Conservation (phyloP, 1,140 invertebrate genomes). For the Atopsyche davidsoni region DNA sequence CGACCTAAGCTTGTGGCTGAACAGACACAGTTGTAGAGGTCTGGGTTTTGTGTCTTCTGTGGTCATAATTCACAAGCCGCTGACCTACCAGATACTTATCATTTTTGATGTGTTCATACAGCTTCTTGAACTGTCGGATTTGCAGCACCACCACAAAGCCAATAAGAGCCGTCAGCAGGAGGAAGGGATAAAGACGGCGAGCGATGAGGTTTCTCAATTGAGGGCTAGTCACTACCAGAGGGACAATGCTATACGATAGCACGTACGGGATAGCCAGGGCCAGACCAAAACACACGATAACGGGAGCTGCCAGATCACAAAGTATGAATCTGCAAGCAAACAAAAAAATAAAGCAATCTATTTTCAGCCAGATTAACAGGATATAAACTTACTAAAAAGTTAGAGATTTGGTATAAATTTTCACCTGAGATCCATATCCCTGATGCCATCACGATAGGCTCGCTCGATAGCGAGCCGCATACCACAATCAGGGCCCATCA, state of each 20-base stretch:
- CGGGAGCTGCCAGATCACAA: slow-evolving; percentile 77
- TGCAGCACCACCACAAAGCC: slow-evolving; percentile 69
- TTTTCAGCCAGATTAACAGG: no score
- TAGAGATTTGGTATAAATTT: slow-evolving; percentile 3
- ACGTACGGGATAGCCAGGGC: slow-evolving; percentile 87
- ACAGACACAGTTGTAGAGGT: slow-evolving; percentile 8
- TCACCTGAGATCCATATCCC: slow-evolving; percentile 81
- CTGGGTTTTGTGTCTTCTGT: slow-evolving; percentile 56
- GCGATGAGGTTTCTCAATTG: slow-evolving; percentile 72
- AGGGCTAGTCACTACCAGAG: slow-evolving; percentile 67
- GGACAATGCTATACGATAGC: slow-evolving; percentile 75
- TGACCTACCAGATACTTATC: slow-evolving; percentile 97
- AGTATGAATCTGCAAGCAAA: slow-evolving; percentile 62
- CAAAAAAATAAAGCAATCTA: not conserved
- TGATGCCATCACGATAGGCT: slow-evolving; percentile 83
- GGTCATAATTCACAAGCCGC: slow-evolving; percentile 91
- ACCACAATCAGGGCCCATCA: slow-evolving; percentile 97
- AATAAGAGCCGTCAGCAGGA: slow-evolving; percentile 66
- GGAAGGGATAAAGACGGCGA: slow-evolving; percentile 86
- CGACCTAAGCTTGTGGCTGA: not conserved
- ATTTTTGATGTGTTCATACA: slow-evolving; percentile 98
- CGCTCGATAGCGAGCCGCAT: slow-evolving; percentile 86
- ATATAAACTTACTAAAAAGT: not conserved
- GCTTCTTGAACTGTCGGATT: slow-evolving; percentile 84
- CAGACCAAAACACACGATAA: slow-evolving; percentile 81